A percentile compares a stretch with the other conserved stretches of the same genome.
phyloP scores from a whole-genome alignment of 2,113 vertebrate genomes.

The Strigops habroptila region DNA sequence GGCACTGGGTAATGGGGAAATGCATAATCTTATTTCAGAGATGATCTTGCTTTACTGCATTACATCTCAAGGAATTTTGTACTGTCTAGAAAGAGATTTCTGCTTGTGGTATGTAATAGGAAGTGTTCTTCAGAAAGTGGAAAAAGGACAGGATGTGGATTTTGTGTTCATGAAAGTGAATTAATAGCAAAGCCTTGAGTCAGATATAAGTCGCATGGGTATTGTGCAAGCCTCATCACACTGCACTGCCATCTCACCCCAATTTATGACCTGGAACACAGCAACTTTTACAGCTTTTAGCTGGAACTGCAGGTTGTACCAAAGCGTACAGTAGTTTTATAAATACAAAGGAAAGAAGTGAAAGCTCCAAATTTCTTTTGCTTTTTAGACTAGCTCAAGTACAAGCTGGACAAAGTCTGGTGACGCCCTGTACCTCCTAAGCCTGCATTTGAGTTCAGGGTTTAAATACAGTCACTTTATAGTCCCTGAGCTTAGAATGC shows the following conservation, averaged over 20 bases:
- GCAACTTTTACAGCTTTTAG: slow-evolving; percentile 40
- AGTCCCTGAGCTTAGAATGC: not conserved
- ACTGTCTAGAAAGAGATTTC: not conserved
- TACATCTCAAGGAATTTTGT: not conserved
- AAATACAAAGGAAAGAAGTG: not conserved
- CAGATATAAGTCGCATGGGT: not conserved
- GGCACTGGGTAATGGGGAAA: slow-evolving; percentile 13
- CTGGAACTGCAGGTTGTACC: not conserved
- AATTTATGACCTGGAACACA: slow-evolving; percentile 67
- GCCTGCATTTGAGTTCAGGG: not conserved
- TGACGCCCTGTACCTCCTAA: not conserved
- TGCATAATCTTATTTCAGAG: not conserved
- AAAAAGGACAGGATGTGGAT: not conserved
- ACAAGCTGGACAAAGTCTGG: not conserved
- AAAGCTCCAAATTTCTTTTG: not conserved
- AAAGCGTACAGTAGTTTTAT: not conserved
- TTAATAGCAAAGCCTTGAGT: slow-evolving; percentile 24
- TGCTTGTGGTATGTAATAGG: not conserved
- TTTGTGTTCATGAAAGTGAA: not conserved
- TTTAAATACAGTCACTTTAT: not conserved
- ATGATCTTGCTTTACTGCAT: not conserved
- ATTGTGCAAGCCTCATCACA: slow-evolving; percentile 58
- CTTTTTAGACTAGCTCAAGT: not conserved
- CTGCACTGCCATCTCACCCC: slow-evolving; percentile 37
- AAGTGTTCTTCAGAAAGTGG: not conserved